phyloP scores from a whole-genome alignment of 1,140 invertebrate genomes.

The Trypoxylus dichotomus region DNA sequence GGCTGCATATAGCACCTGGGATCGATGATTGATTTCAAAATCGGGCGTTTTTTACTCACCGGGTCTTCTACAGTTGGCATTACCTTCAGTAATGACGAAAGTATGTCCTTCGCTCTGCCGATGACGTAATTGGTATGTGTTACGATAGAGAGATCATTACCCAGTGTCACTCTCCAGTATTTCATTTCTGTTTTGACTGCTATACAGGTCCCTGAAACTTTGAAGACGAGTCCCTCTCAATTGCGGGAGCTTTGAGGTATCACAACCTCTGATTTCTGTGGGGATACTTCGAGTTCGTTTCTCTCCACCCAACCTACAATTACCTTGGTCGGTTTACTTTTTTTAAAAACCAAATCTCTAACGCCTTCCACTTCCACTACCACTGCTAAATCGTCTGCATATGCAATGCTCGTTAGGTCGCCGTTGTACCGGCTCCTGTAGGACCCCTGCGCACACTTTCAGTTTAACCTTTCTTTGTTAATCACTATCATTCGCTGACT shows the following conservation, averaged over 20 bases:
- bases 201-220: background rate
- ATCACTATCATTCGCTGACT: too few species aligned
- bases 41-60: too few species aligned
- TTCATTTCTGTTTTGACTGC: background rate
- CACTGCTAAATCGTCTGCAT: background rate
- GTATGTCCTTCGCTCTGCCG: background rate
- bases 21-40: too few species aligned
- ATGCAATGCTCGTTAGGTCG: background rate
- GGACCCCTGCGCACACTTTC: background rate
- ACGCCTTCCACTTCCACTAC: background rate
- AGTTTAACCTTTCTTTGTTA: too few species aligned
- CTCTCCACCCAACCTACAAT: background rate
- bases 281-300: background rate
- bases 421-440: background rate
- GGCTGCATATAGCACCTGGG: too few species aligned
- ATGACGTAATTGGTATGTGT: background rate
- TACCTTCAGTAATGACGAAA: background rate
- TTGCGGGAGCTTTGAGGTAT: background rate
- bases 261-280: background rate
- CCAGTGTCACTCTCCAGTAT: background rate
- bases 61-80: too few species aligned
- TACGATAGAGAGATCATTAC: background rate
- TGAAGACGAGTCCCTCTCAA: background rate
- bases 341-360: background rate
- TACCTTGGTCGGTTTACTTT: background rate